Percentiles rank a stretch among this genome's conserved stretches.
Evolutionary conservation across 2,888 invertebrate genomes (phyloP).

Genomic region (Dichetophora obliterata): DNA sequence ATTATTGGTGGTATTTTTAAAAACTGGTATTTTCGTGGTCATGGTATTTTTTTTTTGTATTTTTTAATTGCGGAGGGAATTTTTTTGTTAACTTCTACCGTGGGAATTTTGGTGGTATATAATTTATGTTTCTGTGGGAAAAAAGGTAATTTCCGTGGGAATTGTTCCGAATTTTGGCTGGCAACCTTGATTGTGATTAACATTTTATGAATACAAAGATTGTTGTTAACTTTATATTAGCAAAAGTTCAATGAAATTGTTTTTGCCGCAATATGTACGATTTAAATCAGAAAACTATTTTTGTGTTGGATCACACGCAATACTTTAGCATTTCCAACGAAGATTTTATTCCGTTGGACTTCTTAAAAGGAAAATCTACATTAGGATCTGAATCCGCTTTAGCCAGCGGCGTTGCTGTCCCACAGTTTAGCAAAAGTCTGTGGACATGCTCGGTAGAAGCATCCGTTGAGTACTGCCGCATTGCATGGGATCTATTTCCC

Average conservation of each 20-base stretch:
- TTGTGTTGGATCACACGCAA: constrained; percentile 94
- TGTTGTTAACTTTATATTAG: background rate
- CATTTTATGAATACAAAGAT: no score
- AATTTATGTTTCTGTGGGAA: no score
- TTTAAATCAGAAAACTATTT: constrained; percentile 92
- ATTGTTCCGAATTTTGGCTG: no score
- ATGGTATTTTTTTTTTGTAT: no score
- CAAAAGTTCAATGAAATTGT: background rate
- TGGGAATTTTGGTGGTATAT: no score
- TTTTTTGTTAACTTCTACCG: no score
- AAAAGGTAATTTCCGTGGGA: no score
- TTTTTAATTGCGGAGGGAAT: no score
- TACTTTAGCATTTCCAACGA: constrained; percentile 82
- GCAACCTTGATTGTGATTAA: no score
- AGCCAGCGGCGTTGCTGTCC: constrained; percentile 68
- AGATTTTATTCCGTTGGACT: constrained; percentile 66
- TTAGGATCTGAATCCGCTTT: background rate
- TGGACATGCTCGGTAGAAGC: constrained; percentile 98
- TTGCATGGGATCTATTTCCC: constrained; percentile 98
- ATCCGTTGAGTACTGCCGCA: constrained; percentile 94
- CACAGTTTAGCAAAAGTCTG: constrained; percentile 90
- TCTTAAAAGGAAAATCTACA: constrained; percentile 72
- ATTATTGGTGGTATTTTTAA: no score
- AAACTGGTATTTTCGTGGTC: no score
- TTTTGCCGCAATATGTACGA: constrained; percentile 59